phyloP scores from a whole-genome alignment of 1,140 invertebrate species.

The Heliconius himera region DNA sequence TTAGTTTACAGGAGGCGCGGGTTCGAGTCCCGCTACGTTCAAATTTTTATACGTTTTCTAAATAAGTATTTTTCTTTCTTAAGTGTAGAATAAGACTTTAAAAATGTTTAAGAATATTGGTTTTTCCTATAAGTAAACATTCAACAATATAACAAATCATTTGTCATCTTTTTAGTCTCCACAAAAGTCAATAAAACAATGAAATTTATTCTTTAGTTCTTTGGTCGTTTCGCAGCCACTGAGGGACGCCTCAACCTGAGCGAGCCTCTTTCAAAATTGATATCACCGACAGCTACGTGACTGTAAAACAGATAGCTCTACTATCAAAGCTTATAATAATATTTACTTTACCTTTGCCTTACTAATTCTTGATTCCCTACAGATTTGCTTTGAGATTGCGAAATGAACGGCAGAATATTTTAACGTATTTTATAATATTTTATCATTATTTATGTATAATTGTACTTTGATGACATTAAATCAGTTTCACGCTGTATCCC shows the following conservation, averaged over 20 bases:
- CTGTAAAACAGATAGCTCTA: constrained; percentile 63
- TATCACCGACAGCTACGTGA: constrained; percentile 67
- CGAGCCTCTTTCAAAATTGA: constrained; percentile 59
- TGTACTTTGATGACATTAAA: too few species aligned
- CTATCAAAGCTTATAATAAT: constrained; percentile 59
- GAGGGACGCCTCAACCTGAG: constrained; percentile 42
- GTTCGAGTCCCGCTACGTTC: too few species aligned
- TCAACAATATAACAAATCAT: neutral
- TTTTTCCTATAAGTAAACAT: neutral
- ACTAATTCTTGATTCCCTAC: constrained; percentile 30
- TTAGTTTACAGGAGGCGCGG: too few species aligned
- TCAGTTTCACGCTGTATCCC: too few species aligned
- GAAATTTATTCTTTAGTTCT: constrained; percentile 17
- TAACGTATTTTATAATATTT: neutral
- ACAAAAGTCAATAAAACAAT: constrained; percentile 9
- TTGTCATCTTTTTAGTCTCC: neutral
- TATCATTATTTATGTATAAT: neutral
- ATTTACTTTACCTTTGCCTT: constrained; percentile 58
- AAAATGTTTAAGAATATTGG: too few species aligned
- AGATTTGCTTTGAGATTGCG: neutral
- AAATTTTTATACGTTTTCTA: too few species aligned
- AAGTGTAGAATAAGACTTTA: too few species aligned
- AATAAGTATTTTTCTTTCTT: too few species aligned
- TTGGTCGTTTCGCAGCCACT: constrained; percentile 33
- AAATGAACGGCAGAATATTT: neutral